Conservation (phyloP, 2,797 vertebrate genomes). For the Poecilia picta region DNA sequence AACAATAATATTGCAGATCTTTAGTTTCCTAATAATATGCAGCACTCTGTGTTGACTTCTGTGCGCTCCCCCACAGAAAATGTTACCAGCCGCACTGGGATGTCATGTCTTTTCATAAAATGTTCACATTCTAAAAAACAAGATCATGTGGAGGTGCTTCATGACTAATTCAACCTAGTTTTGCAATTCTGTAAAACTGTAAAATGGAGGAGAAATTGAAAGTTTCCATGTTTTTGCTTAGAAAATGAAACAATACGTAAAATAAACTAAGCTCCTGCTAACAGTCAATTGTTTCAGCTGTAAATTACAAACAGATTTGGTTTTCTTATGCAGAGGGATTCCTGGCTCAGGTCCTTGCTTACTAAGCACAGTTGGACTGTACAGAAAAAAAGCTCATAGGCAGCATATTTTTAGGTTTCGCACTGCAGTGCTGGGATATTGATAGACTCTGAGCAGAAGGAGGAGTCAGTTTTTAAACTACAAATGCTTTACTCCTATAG, state of each 20-base stretch:
- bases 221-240: neutral
- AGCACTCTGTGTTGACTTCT: neutral
- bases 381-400: slow-evolving; percentile 27
- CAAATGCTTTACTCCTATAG: slow-evolving; percentile 19
- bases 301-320: slow-evolving; percentile 4
- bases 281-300: neutral
- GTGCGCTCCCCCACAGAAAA: neutral
- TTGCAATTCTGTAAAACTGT: neutral
- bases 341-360: slow-evolving; percentile 28
- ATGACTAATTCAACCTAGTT: neutral
- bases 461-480: slow-evolving; percentile 17
- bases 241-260: neutral
- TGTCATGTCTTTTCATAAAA: neutral
- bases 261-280: neutral
- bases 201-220: neutral
- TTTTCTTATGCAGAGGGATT: slow-evolving; percentile 28
- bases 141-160: neutral
- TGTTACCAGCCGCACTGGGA: neutral
- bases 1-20: neutral
- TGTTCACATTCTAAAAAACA: neutral
- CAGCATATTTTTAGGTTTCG: slow-evolving; percentile 47
- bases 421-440: slow-evolving; percentile 39
- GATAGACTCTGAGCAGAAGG: slow-evolving; percentile 37
- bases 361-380: slow-evolving; percentile 38
- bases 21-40: neutral